Base-by-base conservation (phyloP, 2,888 invertebrate genomes). In the Athalia circularis region DNA sequence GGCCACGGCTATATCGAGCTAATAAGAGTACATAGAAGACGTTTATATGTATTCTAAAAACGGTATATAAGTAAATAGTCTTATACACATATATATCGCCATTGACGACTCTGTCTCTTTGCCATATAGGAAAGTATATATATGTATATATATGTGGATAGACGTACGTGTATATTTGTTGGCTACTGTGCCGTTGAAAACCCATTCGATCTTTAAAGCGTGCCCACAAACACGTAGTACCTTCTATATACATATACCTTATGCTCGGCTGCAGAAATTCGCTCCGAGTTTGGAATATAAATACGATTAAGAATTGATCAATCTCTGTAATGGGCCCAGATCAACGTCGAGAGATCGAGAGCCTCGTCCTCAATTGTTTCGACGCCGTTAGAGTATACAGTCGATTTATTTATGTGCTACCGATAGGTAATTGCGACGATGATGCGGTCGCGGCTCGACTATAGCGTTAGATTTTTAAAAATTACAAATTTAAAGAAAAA, bases 341-440 rank as follows among this genome's bases (percentile, higher is more conserved):
- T 68, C 64, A 43, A 43, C 68, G 43, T 8, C 8, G 29, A 65
- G 47, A 29, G 13, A 15, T 29, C 29, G 9, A 57, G 59, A 72
- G 72, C 59, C 72, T 72, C 72, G 72, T 72, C 59, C 72, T 72
- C 59, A 11, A 72, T 72, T 47, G 45, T 72, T 54, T 45, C 13
- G n/a, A 54, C 0, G n/a, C 7, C 54, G 5, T 54, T 4, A 54
- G 54, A 9, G 9, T 11, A 50, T 15, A 43, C 9, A 52, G 8
- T 2, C 13, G 1, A 52, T 43, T 15, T 8, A 54, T 54, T 54
- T n/a, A 68, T 5, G 1, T 48, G 65, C 8, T 9, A 11, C 45
- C 29, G 29, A 29, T 43, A 9, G n/a, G n/a, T 45, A 65, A 45
- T 65, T 43, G 45, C 5, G 0, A 29, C 29, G 29, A 29, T 29